Evolutionary conservation across 2,888 invertebrate species (phyloP).

Genomic region (Pharmacophagus antenor): DNA sequence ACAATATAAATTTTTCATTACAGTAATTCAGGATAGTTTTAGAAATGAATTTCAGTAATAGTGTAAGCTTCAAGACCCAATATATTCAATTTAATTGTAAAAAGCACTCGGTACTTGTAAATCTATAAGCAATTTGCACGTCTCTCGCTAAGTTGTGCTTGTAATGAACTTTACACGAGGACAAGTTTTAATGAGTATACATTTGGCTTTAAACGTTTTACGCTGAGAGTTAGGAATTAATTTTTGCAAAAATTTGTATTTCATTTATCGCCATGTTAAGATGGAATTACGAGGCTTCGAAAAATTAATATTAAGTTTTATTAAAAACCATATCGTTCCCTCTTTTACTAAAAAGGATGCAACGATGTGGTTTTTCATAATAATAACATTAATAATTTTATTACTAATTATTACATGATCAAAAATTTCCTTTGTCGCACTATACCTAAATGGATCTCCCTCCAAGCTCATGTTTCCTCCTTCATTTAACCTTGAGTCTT

Average conservation of each 20-base stretch:
- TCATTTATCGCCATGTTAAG: neutral
- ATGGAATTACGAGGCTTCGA: neutral
- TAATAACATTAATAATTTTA: too few species aligned
- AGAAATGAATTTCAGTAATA: neutral
- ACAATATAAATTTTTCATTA: too few species aligned
- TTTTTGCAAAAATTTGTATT: neutral
- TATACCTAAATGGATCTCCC: too few species aligned
- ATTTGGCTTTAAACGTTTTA: conserved; percentile 15
- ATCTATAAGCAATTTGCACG: conserved; percentile 6
- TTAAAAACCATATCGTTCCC: too few species aligned
- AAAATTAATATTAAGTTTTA: too few species aligned
- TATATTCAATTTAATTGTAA: neutral
- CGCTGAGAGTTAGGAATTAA: neutral
- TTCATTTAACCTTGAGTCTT: too few species aligned
- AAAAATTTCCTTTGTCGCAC: too few species aligned
- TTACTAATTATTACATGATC: too few species aligned
- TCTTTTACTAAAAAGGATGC: too few species aligned
- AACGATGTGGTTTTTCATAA: too few species aligned
- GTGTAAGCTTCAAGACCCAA: neutral
- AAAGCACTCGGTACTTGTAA: neutral
- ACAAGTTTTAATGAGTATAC: conserved; percentile 16
- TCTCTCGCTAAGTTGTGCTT: conserved; percentile 5
- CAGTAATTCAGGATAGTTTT: neutral
- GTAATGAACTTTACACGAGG: conserved; percentile 13
- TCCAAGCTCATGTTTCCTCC: too few species aligned